Evolutionary conservation across 2,888 invertebrate species (phyloP).

Genomic region (Acanthococcus lagerstroemiae): DNA sequence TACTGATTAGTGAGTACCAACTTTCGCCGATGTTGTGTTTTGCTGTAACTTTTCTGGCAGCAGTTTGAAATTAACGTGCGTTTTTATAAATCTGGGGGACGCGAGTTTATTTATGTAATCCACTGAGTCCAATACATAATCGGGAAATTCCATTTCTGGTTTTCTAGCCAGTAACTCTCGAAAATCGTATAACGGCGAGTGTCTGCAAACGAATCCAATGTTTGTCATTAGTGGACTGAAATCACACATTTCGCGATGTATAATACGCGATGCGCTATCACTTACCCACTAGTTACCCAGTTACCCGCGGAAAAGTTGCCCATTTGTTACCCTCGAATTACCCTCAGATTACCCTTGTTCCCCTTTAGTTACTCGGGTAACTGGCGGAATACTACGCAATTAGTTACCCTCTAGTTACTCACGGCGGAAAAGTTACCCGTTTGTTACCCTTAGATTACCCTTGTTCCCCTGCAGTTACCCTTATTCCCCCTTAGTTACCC

Average conservation of each 20-base stretch:
- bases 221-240: neutral
- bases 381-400: too few species aligned
- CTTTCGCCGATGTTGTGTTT: slow-evolving; percentile 36
- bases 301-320: too few species aligned
- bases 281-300: too few species aligned
- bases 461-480: too few species aligned
- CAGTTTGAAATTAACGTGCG: slow-evolving; percentile 35
- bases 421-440: too few species aligned
- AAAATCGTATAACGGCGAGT: slow-evolving; percentile 33
- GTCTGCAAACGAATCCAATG: slow-evolving; percentile 19
- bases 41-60: slow-evolving; percentile 36
- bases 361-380: too few species aligned
- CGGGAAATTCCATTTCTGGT: slow-evolving; percentile 32
- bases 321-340: too few species aligned
- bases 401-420: too few species aligned
- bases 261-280: too few species aligned
- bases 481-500: too few species aligned
- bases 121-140: slow-evolving; percentile 32
- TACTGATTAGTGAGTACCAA: slow-evolving; percentile 15
- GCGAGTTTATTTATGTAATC: slow-evolving; percentile 32
- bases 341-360: too few species aligned
- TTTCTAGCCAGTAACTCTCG: slow-evolving; percentile 24
- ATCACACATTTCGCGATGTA: neutral
- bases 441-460: too few species aligned
- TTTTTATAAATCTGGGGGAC: slow-evolving; percentile 37